Evolutionary conservation across 2,113 vertebrate species (phyloP), one percentile per base, ranked within the genome.

Genomic region (Ascaphus truei): DNA sequence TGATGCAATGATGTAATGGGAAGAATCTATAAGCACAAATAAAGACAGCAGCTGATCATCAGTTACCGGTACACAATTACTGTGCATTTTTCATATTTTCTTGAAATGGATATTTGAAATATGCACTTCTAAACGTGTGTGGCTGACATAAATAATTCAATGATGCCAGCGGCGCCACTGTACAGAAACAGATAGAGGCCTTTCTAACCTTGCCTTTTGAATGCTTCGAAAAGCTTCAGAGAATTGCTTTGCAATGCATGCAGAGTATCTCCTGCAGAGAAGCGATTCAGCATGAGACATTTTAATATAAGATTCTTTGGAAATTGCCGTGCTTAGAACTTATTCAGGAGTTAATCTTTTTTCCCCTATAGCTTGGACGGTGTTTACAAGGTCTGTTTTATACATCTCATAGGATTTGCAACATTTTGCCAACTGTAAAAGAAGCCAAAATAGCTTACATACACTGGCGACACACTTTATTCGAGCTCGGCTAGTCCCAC

Each of bases 111-210:
- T 41, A 41, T 20, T 18, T 23, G 20, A 47, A 48, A 58, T 34
- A 20, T 39, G 29, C 20, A 31, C 18, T 60, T 48, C 29, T 59
- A 31, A 47, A 60, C 60, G 36, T 59, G 30, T 68, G 39, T 59
- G 43, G 7, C 41, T 59, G 66, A n/a, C 22, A 69, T 69, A 51
- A 69, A 69, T 60, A 60, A 69, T 69, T 69, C 56, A 69, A 12
- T 15, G 30, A 48, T 69, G 56, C 56, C 48, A 22, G 33, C 45
- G 57, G 67, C 67, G 31, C 22, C 45, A 20, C 23, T 22, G 25
- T 39, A 16, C 25, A 30, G 23, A 60, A 36, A 33, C 51, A 39
- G 39, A 47, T 48, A 50, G 56, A 25, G 33, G 33, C 45, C 59
- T 69, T 52, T 60, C 56, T 60, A 41, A 51, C 33, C 22, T 7